Percentiles rank a stretch among this genome's conserved stretches.
These are phyloP conservation scores for Acanthisitta chloris DNA, from an alignment of 2,113 vertebrate species.

Conservation along the genomic window DNA sequence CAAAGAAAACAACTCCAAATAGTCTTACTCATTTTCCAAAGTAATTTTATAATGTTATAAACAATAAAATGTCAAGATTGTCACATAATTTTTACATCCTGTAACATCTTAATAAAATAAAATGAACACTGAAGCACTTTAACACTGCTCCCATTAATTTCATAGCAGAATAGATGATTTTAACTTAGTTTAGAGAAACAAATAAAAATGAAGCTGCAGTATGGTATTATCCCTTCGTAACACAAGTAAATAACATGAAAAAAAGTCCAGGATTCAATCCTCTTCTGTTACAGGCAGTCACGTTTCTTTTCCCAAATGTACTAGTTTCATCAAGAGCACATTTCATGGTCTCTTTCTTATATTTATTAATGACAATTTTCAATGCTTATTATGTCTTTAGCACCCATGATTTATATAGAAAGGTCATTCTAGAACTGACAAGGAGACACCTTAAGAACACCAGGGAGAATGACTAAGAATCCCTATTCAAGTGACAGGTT, in stretches of 20 bases:
- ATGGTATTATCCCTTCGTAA: not conserved
- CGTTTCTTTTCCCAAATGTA: not conserved
- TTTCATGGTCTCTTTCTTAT: not conserved
- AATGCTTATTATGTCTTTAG: not conserved
- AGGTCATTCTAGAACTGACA: not conserved
- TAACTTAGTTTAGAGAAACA: not conserved
- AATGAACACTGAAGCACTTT: not conserved
- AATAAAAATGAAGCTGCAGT: not conserved
- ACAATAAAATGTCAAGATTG: not conserved
- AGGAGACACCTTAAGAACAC: not conserved
- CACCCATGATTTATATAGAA: not conserved
- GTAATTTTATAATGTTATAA: not conserved
- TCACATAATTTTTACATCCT: not conserved
- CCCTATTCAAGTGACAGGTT: not conserved
- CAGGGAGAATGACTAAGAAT: not conserved
- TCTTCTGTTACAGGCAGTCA: not conserved
- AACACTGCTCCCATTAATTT: not conserved
- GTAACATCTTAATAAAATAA: not conserved
- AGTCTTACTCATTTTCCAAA: not conserved
- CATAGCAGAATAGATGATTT: not conserved
- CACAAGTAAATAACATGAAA: not conserved
- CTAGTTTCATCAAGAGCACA: not conserved
- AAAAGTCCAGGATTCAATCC: not conserved
- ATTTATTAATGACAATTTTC: not conserved
- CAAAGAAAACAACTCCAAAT: not conserved